Evolutionary conservation across 2,113 vertebrate genomes (phyloP), one percentile per base, ranked within the genome.

Genomic region (Erpornis zantholeuca): DNA sequence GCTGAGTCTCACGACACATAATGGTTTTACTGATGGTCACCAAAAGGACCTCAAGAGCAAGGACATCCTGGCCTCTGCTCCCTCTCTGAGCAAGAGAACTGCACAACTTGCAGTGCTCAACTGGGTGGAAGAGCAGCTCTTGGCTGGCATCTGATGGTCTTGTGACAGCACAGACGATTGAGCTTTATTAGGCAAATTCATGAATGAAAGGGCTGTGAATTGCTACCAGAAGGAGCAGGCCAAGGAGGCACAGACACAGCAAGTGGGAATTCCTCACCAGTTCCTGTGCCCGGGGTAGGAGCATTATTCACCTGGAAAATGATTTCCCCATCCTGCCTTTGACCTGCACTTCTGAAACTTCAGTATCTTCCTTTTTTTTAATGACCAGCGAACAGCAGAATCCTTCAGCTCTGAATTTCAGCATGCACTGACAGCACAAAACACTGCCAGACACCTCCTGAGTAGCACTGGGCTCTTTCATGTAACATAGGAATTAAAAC

Each of bases 331-430:
- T 12, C n/a, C 64, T 66, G 42, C 21, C 64, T 18, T 25, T 3
- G 10, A n/a, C 15, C 64, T 66, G 64, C 16, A 25, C 56, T 40
- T 68, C 31, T 54, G 18, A 47, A 81, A 21, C 31, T 15, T 66
- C 19, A 10, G 7, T 50, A 81, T 49, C 9, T 66, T n/a, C 45
- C 64, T 3, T 45, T 86, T 88, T 42, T 9, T 42, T 22, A 3
- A 7, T 15, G 10, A 12, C 2, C 17, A 25, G 2, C 2, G 49
- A 29, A 50, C 14, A 44, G 2, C 11, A 49, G 24, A n/a, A 11
- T 6, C 52, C 27, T 56, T 29, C 38, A 22, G 36, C 13, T 52
- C 47, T 4, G 15, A 21, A 54, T 25, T 83, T 57, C 3, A 40
- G 66, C 63, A 17, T 2, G n/a, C 60, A 12, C 0, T 70, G 69